phyloP scores from a whole-genome alignment of 2,888 invertebrate species.

The Entomobrya multifasciata region DNA sequence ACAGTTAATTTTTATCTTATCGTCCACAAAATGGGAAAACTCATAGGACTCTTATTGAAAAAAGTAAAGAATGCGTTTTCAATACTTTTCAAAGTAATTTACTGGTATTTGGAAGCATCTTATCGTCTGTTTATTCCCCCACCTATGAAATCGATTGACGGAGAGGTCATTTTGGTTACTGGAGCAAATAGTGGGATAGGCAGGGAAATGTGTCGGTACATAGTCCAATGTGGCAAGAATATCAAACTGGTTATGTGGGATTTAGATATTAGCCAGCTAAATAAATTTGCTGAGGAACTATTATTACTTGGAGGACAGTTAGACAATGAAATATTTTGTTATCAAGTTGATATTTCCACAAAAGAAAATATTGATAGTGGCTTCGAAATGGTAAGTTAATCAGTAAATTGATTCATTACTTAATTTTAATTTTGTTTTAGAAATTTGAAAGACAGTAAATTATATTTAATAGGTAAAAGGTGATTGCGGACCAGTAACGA shows the following conservation, averaged over 20 bases:
- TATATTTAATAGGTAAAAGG: slow-evolving; percentile 61
- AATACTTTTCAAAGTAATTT: too few species aligned
- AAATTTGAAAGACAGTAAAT: too few species aligned
- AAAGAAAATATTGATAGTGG: slow-evolving; percentile 81
- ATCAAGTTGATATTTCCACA: slow-evolving; percentile 84
- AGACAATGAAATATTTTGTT: slow-evolving; percentile 79
- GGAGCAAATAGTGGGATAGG: slow-evolving; percentile 88
- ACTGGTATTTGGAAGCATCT: slow-evolving; percentile 24
- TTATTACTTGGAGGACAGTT: too few species aligned
- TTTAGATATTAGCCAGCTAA: slow-evolving; percentile 83
- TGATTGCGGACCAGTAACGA: slow-evolving; percentile 71
- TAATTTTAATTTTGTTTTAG: too few species aligned
- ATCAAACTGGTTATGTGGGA: slow-evolving; percentile 87
- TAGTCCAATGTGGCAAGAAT: slow-evolving; percentile 82
- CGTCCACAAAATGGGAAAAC: too few species aligned
- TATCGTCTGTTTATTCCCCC: slow-evolving; percentile 43
- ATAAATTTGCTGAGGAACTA: slow-evolving; percentile 82
- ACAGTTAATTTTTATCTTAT: too few species aligned
- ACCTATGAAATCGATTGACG: slow-evolving; percentile 45
- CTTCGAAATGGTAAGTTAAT: background rate
- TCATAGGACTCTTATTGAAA: too few species aligned
- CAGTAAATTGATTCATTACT: background rate
- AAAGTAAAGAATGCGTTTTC: too few species aligned
- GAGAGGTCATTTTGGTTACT: slow-evolving; percentile 80
- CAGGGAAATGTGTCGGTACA: slow-evolving; percentile 84